Evolutionary conservation across 1,140 invertebrate species (phyloP).

Genomic region (Megalonaias nervosa): DNA sequence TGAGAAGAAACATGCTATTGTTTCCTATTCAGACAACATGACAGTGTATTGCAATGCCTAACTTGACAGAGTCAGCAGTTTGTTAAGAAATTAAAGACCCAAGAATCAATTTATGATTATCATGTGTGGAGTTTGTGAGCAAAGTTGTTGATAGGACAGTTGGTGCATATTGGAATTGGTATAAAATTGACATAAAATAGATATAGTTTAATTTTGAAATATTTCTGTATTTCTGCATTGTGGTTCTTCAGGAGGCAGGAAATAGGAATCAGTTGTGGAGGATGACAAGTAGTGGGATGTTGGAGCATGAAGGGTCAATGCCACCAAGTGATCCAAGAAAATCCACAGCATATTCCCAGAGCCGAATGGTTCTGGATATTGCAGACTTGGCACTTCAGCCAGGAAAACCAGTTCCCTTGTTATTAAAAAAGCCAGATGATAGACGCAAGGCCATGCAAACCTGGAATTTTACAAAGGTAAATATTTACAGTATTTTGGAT

Average conservation of each 20-base stretch:
- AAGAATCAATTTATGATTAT: too few species aligned
- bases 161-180: too few species aligned
- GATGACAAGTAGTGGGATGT: slow-evolving; percentile 88
- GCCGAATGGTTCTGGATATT: slow-evolving; percentile 81
- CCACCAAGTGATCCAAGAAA: slow-evolving; percentile 74
- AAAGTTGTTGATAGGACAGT: too few species aligned
- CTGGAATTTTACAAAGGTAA: slow-evolving; percentile 87
- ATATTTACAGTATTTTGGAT: neutral
- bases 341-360: slow-evolving; percentile 21
- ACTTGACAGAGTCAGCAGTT: too few species aligned
- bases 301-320: slow-evolving; percentile 93
- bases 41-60: too few species aligned
- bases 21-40: too few species aligned
- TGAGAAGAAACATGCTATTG: too few species aligned
- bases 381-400: slow-evolving; percentile 87
- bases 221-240: too few species aligned
- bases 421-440: slow-evolving; percentile 86
- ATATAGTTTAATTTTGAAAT: too few species aligned
- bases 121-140: too few species aligned
- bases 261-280: slow-evolving; percentile 95
- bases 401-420: slow-evolving; percentile 78
- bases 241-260: slow-evolving; percentile 78
- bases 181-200: too few species aligned
- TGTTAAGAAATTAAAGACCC: too few species aligned
- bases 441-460: slow-evolving; percentile 90